Evolutionary conservation across 2,888 invertebrate species (phyloP).

Genomic region (Fragum sueziense): DNA sequence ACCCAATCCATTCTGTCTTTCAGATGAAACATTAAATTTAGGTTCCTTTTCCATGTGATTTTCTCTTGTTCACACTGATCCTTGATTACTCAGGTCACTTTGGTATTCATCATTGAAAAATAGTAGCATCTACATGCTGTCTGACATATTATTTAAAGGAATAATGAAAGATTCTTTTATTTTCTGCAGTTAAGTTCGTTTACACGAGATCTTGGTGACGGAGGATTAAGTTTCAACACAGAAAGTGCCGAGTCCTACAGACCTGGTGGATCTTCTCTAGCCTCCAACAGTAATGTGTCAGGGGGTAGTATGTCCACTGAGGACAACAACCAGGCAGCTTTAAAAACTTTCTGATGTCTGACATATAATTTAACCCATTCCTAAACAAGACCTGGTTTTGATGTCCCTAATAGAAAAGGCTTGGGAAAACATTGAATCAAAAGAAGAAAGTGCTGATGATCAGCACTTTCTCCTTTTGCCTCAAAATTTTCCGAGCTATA

Average conservation of each 20-base stretch:
- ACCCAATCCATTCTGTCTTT: not conserved
- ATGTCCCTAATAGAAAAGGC: no score
- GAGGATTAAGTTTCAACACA: not conserved
- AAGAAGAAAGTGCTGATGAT: no score
- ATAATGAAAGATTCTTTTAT: no score
- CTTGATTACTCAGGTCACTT: no score
- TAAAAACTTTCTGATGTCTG: not conserved
- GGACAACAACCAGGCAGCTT: not conserved
- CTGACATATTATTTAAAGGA: not conserved
- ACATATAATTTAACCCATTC: not conserved
- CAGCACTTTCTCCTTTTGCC: no score
- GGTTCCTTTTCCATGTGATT: no score
- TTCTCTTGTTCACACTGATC: no score
- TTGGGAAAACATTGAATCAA: no score
- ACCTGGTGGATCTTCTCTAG: not conserved
- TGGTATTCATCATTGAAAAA: not conserved
- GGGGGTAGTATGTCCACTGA: not conserved
- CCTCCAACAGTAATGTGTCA: not conserved
- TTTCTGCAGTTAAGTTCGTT: not conserved
- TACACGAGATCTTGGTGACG: conserved; percentile 1
- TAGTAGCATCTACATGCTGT: not conserved
- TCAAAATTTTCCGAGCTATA: no score
- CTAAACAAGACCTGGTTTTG: no score
- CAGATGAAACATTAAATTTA: not conserved
- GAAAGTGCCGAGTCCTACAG: not conserved